These are phyloP conservation scores for Anolis carolinensis DNA, from an alignment of 2,113 vertebrate species.

Conservation along the genomic window DNA sequence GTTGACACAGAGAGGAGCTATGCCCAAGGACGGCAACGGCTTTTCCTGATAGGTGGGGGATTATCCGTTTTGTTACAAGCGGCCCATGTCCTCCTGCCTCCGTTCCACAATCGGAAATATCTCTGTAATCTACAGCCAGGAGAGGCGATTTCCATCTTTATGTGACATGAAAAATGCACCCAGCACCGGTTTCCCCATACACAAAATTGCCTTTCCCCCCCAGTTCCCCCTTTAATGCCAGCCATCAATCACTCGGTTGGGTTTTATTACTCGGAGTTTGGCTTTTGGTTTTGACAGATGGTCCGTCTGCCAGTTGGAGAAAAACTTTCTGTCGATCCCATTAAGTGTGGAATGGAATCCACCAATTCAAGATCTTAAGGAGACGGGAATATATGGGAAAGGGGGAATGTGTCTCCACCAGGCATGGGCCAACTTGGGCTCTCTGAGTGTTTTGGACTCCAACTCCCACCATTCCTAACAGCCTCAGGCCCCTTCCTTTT, in stretches of 20 bases:
- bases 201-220: slow-evolving; percentile 27
- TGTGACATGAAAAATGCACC: slow-evolving; percentile 40
- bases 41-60: not conserved
- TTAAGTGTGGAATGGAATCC: not conserved
- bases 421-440: too few relatives aligned
- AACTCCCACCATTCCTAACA: too few relatives aligned
- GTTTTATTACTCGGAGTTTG: slow-evolving; percentile 39
- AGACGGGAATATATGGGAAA: not conserved
- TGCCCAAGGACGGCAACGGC: not conserved
- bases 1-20: not conserved
- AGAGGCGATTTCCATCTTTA: slow-evolving; percentile 38
- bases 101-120: slow-evolving; percentile 27
- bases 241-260: slow-evolving; percentile 29
- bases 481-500: too few relatives aligned
- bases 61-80: slow-evolving; percentile 18
- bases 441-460: too few relatives aligned
- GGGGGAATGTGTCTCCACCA: too few relatives aligned
- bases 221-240: slow-evolving; percentile 21
- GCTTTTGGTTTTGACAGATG: slow-evolving; percentile 35
- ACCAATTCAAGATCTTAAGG: not conserved
- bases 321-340: slow-evolving; percentile 4
- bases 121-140: slow-evolving; percentile 28
- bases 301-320: not conserved
- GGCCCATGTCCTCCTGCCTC: not conserved
- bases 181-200: slow-evolving; percentile 12